Evolutionary conservation across 2,113 vertebrate species (phyloP), one percentile per base, ranked within the genome.

Genomic region (Mixornis gularis): DNA sequence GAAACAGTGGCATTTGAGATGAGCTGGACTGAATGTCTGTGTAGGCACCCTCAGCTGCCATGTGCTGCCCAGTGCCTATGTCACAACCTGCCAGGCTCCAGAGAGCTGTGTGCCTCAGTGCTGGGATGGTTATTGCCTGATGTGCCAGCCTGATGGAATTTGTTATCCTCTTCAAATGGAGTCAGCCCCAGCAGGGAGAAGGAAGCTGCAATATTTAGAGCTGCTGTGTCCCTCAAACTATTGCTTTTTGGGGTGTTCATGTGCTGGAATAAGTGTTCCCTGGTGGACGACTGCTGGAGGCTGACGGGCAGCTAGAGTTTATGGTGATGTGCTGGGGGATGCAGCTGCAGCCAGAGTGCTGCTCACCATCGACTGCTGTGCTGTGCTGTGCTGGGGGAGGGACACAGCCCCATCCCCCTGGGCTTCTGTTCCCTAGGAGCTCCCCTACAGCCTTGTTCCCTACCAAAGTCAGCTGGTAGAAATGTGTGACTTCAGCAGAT

Each of bases 101-200:
- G 38, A 17, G 55, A 21, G 41, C 12, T 0, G 0, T 0, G 0
- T 1, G 2, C 20, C 41, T 36, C 65, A 3, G 1, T 14, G 7
- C 30, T 27, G 20, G 27, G 40, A n/a, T 29, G 9, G 20, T 17
- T 55, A 11, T 4, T 58, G 29, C 25, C 26, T 5, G 3, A 19
- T 1, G 1, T n/a, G 36, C 60, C 58, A 49, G 43, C 32, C 55
- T 71, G 30, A 9, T 29, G 32, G 52, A 30, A 56, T 41, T 71
- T 0, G 0, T 81, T 34, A 14, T 16, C 58, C 58, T 32, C 8
- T 36, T 85, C 40, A 48, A 36, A 59, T 7, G 32, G 59, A 48
- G 36, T 21, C 46, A 58, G 22, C 66, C 79, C n/a, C 66, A 72
- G 60, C 48, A 68, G 29, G 17, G 22, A 63, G 49, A 52, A 74